Conservation (phyloP, 2,888 invertebrate genomes). For the Erebia epiphron region DNA sequence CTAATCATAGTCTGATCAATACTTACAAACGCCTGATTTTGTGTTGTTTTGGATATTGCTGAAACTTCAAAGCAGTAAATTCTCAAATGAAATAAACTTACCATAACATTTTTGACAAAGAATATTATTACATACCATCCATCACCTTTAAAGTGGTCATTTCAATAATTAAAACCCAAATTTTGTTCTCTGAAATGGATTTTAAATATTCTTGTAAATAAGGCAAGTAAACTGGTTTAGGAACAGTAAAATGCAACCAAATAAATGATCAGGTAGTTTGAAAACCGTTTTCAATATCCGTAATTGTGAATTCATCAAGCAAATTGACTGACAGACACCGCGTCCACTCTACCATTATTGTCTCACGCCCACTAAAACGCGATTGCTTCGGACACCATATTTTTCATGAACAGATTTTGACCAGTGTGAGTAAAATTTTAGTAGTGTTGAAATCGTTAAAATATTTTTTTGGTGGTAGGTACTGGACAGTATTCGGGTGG, state of each 20-base stretch:
- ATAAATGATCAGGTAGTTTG: constrained; percentile 20
- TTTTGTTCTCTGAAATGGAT: not conserved
- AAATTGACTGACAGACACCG: constrained; percentile 75
- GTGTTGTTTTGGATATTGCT: too few relatives aligned
- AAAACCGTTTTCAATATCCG: constrained; percentile 68
- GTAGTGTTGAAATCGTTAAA: constrained; percentile 18
- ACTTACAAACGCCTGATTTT: too few relatives aligned
- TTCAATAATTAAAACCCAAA: not conserved
- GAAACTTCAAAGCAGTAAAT: too few relatives aligned
- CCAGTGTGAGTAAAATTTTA: constrained; percentile 22
- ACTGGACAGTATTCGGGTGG: too few relatives aligned
- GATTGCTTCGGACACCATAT: constrained; percentile 17
- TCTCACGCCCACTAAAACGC: constrained; percentile 32
- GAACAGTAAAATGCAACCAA: not conserved
- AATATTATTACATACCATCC: too few relatives aligned
- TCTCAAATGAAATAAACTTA: too few relatives aligned
- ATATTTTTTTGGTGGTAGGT: too few relatives aligned
- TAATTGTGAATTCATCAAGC: constrained; percentile 79
- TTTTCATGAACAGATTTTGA: not conserved
- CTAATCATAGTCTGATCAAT: too few relatives aligned
- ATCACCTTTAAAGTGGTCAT: too few relatives aligned
- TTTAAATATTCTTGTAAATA: not conserved
- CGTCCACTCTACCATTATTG: constrained; percentile 51
- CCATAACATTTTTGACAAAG: too few relatives aligned
- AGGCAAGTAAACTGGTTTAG: not conserved